These are phyloP conservation scores for Babylonia areolata DNA, from an alignment of 1,140 invertebrate genomes.

Conservation along the genomic window DNA sequence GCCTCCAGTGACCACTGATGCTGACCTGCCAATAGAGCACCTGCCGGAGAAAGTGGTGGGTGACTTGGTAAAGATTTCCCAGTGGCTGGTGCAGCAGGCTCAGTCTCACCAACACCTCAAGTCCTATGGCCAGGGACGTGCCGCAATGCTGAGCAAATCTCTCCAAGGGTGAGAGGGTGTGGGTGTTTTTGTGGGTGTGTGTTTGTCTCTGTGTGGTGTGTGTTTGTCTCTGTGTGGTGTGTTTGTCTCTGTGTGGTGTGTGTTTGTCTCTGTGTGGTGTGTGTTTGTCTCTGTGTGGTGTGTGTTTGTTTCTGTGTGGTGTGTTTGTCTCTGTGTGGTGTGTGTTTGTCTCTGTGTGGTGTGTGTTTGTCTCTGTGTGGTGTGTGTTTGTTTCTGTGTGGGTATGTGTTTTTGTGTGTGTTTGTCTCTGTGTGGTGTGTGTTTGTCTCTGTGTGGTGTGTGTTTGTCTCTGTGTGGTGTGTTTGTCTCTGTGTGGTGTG, in stretches of 20 bases:
- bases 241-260: background rate
- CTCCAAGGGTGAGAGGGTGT: slow-evolving; percentile 79
- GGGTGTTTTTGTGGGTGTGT: background rate
- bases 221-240: background rate
- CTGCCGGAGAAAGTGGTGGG: slow-evolving; percentile 82
- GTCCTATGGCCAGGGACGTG: slow-evolving; percentile 87
- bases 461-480: too few relatives aligned
- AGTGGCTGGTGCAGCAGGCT: slow-evolving; percentile 90
- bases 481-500: too few relatives aligned
- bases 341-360: background rate
- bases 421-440: background rate
- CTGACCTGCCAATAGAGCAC: slow-evolving; percentile 67
- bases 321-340: background rate
- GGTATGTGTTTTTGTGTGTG: background rate
- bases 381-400: background rate
- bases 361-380: background rate
- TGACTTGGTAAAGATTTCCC: slow-evolving; percentile 86
- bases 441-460: too few relatives aligned
- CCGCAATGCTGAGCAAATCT: slow-evolving; percentile 85
- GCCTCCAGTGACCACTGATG: slow-evolving; percentile 57
- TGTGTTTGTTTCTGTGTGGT: background rate
- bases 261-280: background rate
- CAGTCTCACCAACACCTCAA: slow-evolving; percentile 85
- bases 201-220: background rate
- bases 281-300: background rate